Base-by-base conservation (phyloP, 2,888 invertebrate genomes). In the Epinotia demarniana region DNA sequence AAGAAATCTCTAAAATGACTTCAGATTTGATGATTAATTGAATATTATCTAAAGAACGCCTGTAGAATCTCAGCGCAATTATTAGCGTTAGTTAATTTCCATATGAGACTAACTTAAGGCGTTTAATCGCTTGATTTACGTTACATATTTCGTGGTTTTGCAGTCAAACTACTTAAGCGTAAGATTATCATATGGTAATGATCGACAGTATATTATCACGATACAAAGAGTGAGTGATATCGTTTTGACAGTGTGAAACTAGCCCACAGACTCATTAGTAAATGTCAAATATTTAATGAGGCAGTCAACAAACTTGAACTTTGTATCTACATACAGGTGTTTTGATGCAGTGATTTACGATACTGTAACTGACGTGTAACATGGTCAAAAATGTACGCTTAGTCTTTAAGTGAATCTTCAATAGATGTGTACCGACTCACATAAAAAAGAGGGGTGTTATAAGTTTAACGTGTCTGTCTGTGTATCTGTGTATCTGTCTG, bases 331-430 rank as follows among this genome's bases (percentile, higher is more conserved):
- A 71, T 74, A 72, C 71, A 72, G 67, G 66, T 76, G 57, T 70
- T 27, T 43, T 68, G 33, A 75, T 68, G 55, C 61, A 67, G 57
- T 81, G 79, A 81, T 80, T 79, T 79, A 81, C 79, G 70, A 75
- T 77, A 63, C 53, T 70, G 69, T 72, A 79, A 77, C 77, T 78
- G 72, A 62, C 66, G 49, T 62, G 66, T 61, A 67, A 67, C 70
- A 64, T 39, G 70, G n/a, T 60, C 13, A 13, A 64, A 63, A 49
- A 72, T 62, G 46, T n/a, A 23, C 43, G 13, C 39, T 69, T 46
- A 57, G 58, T 46, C 68, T 69, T 68, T 9, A 57, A 23, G 46
- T 46, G n/a, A 9, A n/a, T 69, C 43, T 46, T 46, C 19, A n/a
- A n/a, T n/a, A 53, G 6, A 53, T 49, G 3, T 16, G 16, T 53